A percentile compares a stretch with the other conserved stretches of the same genome.
phyloP scores from a whole-genome alignment of 2,797 vertebrate genomes.

The Halcyon chelicuti region DNA sequence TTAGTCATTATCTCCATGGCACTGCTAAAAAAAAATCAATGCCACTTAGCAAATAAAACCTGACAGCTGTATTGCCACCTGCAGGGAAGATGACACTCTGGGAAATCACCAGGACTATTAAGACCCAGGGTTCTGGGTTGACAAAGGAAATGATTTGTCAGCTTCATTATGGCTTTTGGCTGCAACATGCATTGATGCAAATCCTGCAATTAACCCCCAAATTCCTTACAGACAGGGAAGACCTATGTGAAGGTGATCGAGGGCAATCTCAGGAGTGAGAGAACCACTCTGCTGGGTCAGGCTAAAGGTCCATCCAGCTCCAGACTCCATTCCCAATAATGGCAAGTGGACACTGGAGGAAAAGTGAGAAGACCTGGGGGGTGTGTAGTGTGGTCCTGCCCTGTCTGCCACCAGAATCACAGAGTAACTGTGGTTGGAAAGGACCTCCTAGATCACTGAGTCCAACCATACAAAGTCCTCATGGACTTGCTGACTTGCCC shows the following conservation, averaged over 20 bases:
- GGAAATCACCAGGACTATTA: background rate
- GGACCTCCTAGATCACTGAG: no score
- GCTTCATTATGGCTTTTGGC: slow-evolving; percentile 24
- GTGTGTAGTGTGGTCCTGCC: background rate
- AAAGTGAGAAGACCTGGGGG: background rate
- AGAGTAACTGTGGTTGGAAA: no score
- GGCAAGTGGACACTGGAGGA: background rate
- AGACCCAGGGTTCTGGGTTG: background rate
- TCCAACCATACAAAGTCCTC: background rate
- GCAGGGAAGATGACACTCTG: background rate
- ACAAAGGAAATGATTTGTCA: background rate
- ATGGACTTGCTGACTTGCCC: fast-evolving
- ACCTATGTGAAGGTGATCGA: background rate
- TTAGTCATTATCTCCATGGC: background rate
- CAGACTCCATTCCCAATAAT: background rate
- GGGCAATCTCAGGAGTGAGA: fast-evolving
- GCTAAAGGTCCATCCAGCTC: background rate
- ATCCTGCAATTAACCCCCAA: background rate
- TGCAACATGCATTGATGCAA: background rate
- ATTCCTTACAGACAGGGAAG: background rate
- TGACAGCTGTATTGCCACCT: slow-evolving; percentile 50
- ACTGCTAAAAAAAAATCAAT: slow-evolving; percentile 39
- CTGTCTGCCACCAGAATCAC: background rate
- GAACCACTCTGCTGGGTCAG: fast-evolving
- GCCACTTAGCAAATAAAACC: slow-evolving; percentile 21